A percentile compares a stretch with the other conserved stretches of the same genome.
These are phyloP conservation scores for Pagrus major DNA, from an alignment of 2,113 vertebrate genomes.

Conservation along the genomic window DNA sequence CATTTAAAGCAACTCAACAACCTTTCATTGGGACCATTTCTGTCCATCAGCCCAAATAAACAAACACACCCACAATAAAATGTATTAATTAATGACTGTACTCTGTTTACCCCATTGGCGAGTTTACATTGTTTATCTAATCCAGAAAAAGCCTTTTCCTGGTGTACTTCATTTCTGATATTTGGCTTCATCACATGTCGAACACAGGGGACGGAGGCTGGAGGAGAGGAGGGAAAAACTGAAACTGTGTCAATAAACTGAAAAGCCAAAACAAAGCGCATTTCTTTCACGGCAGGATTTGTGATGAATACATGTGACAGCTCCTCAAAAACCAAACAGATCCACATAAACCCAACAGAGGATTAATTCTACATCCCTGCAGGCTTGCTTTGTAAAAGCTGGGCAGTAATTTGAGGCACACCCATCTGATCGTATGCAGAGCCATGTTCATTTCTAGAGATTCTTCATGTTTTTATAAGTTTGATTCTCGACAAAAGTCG, in stretches of 20 bases:
- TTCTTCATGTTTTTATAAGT: constrained; percentile 2
- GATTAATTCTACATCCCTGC: constrained; percentile 23
- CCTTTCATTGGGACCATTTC: constrained; percentile 17
- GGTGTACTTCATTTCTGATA: background rate
- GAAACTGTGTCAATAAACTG: constrained; percentile 12
- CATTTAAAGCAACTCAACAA: constrained; percentile 14
- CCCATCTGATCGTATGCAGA: background rate
- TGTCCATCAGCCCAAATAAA: background rate
- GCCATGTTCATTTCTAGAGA: background rate
- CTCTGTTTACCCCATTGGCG: background rate
- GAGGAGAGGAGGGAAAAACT: background rate
- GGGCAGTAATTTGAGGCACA: constrained; percentile 12
- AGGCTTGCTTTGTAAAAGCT: constrained; percentile 3
- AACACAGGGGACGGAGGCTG: background rate
- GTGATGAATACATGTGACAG: constrained; percentile 12
- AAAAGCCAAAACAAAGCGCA: constrained; percentile 5
- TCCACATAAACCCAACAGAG: constrained; percentile 2
- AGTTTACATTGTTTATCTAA: background rate
- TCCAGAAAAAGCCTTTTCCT: background rate
- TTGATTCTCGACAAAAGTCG: background rate
- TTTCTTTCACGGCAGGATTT: constrained; percentile 5
- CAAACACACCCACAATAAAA: constrained; percentile 11
- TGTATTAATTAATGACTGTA: background rate
- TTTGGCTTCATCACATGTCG: background rate
- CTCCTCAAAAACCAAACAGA: constrained; percentile 8